phyloP scores from a whole-genome alignment of 2,113 vertebrate species.

The Sebastes schlegelii region DNA sequence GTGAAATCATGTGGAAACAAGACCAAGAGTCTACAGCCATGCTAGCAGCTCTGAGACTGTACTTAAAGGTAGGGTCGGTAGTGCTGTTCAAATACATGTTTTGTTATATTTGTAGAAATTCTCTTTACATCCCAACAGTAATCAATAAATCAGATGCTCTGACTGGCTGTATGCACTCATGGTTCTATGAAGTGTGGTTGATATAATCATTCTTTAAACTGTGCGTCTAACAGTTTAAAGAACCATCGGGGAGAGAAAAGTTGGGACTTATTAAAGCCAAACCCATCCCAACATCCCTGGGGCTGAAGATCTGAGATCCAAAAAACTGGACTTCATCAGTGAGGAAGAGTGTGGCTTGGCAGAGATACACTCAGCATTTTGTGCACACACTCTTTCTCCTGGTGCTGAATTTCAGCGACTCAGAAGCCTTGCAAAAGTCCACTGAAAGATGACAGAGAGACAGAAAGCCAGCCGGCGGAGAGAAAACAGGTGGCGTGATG shows the following conservation, averaged over 20 bases:
- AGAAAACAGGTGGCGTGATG: slow-evolving; percentile 6
- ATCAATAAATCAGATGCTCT: too few relatives aligned
- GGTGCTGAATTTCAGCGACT: slow-evolving; percentile 29
- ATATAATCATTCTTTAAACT: slow-evolving; percentile 25
- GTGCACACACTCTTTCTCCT: slow-evolving; percentile 21
- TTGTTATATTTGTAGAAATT: too few relatives aligned
- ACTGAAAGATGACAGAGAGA: slow-evolving; percentile 6
- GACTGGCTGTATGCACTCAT: background rate
- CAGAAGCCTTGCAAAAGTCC: slow-evolving; percentile 1
- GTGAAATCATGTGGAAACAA: background rate
- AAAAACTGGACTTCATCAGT: slow-evolving; percentile 22
- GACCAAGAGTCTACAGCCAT: background rate
- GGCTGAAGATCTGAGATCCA: slow-evolving; percentile 16
- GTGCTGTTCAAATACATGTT: too few relatives aligned
- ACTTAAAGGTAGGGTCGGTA: too few relatives aligned
- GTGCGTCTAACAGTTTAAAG: slow-evolving; percentile 20
- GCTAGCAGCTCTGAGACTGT: too few relatives aligned
- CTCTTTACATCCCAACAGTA: too few relatives aligned
- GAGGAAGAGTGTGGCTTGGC: slow-evolving; percentile 29
- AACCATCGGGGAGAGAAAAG: slow-evolving; percentile 35
- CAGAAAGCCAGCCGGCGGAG: background rate
- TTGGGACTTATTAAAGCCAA: slow-evolving; percentile 22
- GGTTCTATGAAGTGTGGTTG: background rate
- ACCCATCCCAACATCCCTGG: slow-evolving; percentile 12
- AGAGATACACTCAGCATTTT: slow-evolving; percentile 40